Conservation (phyloP, 2,888 invertebrate species). For the Macaria liturata region DNA sequence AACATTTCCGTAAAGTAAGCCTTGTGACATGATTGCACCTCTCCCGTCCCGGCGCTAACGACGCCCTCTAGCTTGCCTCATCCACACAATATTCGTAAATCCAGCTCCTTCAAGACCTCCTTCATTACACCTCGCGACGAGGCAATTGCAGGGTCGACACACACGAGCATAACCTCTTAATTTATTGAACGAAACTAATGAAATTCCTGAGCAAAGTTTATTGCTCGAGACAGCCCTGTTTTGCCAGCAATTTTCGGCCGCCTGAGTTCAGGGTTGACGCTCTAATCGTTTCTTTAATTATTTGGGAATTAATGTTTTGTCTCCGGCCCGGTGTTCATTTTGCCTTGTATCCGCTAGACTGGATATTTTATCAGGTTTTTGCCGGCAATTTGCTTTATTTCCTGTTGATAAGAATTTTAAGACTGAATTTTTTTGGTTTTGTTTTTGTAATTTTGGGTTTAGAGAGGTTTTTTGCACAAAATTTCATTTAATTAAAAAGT, state of each 20-base stretch:
- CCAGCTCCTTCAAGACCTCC: slow-evolving; percentile 56
- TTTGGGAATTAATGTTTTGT: slow-evolving; percentile 73
- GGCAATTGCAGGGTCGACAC: slow-evolving; percentile 82
- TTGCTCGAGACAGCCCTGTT: slow-evolving; percentile 78
- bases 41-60: background rate
- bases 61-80: slow-evolving; percentile 8
- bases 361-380: slow-evolving; percentile 15
- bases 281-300: slow-evolving; percentile 81
- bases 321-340: slow-evolving; percentile 54
- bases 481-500: background rate
- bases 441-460: background rate
- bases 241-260: slow-evolving; percentile 74
- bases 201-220: slow-evolving; percentile 81
- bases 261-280: slow-evolving; percentile 50
- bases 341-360: slow-evolving; percentile 25
- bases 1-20: too few species aligned
- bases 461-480: background rate
- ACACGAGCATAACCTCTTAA: slow-evolving; percentile 82
- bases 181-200: slow-evolving; percentile 83
- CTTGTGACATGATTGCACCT: too few species aligned
- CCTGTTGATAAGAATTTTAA: slow-evolving; percentile 11
- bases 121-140: slow-evolving; percentile 77
- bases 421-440: slow-evolving; percentile 1
- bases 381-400: slow-evolving; percentile 17
- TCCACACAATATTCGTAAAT: slow-evolving; percentile 22